A percentile compares a stretch with the other conserved stretches of the same genome.
These are phyloP conservation scores for Phyllotreta cruciferae DNA, from an alignment of 2,888 invertebrate species.

Conservation along the genomic window DNA sequence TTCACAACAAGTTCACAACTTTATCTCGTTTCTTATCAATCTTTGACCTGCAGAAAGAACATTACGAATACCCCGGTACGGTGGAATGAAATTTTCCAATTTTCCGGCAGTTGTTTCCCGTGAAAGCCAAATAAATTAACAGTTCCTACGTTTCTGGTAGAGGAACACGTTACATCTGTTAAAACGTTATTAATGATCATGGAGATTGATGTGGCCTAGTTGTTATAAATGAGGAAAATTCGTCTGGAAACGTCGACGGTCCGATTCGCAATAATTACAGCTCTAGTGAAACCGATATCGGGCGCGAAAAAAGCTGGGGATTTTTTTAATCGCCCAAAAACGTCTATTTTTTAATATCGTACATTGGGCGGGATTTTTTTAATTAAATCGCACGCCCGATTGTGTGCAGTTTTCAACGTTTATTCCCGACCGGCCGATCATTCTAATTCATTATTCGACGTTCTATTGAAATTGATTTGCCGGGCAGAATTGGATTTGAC, in stretches of 20 bases:
- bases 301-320: conserved; percentile 9
- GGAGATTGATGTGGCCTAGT: conserved; percentile 32
- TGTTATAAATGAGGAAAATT: conserved; percentile 31
- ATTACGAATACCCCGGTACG: too few relatives aligned
- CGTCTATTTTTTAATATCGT: too few relatives aligned
- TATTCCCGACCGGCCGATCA: too few relatives aligned
- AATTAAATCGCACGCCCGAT: too few relatives aligned
- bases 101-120: conserved; percentile 7
- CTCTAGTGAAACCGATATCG: conserved; percentile 18
- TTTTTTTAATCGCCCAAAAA: too few relatives aligned
- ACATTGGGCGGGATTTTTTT: too few relatives aligned
- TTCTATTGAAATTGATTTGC: too few relatives aligned
- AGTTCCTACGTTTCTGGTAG: conserved; percentile 10
- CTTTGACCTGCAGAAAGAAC: too few relatives aligned
- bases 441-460: too few relatives aligned
- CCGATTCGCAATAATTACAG: conserved; percentile 25
- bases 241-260: conserved; percentile 28
- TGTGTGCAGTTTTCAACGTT: too few relatives aligned
- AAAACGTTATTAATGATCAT: conserved; percentile 35
- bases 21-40: neutral
- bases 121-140: conserved; percentile 13
- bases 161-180: conserved; percentile 26
- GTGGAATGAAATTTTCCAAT: conserved; percentile 7
- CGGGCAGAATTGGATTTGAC: too few relatives aligned
- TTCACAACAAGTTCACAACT: too few relatives aligned